Evolutionary conservation across 2,113 vertebrate genomes (phyloP).

Genomic region (Sisor rabdophorus): DNA sequence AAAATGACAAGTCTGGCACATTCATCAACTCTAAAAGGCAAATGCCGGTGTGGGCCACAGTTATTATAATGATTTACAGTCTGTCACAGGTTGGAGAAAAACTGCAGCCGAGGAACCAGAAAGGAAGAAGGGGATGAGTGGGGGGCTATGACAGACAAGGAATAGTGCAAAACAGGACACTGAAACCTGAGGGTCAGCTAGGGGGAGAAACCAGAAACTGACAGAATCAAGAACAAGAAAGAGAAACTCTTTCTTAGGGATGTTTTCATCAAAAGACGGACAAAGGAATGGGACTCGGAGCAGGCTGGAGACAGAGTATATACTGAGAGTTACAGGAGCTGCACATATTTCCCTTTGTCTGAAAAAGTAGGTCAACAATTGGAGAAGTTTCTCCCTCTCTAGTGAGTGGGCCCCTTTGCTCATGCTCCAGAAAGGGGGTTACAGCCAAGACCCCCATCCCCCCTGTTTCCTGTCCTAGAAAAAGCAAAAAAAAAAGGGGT

Average conservation of each 20-base stretch:
- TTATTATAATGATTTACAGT: conserved; percentile 47
- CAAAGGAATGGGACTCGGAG: not conserved
- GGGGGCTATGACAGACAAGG: conserved; percentile 18
- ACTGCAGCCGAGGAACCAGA: conserved; percentile 5
- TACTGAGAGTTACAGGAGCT: conserved; percentile 15
- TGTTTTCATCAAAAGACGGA: not conserved
- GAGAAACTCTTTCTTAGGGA: not conserved
- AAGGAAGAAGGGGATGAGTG: not conserved
- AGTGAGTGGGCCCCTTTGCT: conserved; percentile 22
- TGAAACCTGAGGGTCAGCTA: conserved; percentile 25
- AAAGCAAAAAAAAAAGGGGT: conserved; percentile 37
- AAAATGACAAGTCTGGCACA: conserved; percentile 43
- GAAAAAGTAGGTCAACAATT: conserved; percentile 49
- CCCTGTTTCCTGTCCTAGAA: conserved; percentile 62
- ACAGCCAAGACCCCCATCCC: conserved; percentile 44
- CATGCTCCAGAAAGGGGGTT: conserved; percentile 42
- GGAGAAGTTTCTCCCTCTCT: conserved; percentile 32
- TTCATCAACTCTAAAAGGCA: conserved; percentile 62
- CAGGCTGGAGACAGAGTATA: not conserved
- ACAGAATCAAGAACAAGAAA: not conserved
- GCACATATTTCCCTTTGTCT: conserved; percentile 44
- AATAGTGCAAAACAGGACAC: conserved; percentile 35
- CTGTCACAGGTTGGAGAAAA: conserved; percentile 19
- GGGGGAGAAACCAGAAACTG: conserved; percentile 18
- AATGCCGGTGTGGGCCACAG: conserved; percentile 24